These are phyloP conservation scores for Neodiprion fabricii DNA, from an alignment of 1,140 invertebrate genomes.

Conservation along the genomic window DNA sequence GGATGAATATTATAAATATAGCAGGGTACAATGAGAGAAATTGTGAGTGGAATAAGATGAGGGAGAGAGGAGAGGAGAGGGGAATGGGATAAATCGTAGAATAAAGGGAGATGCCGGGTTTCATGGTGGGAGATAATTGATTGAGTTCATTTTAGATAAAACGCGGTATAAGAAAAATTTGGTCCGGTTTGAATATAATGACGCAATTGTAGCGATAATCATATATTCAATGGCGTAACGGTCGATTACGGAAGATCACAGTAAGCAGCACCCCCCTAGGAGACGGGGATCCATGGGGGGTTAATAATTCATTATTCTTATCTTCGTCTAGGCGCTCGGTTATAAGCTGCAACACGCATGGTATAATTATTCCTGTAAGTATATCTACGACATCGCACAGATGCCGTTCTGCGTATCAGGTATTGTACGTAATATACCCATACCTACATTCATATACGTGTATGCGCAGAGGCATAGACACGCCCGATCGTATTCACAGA, in stretches of 20 bases:
- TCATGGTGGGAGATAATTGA: too few relatives aligned
- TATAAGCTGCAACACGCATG: too few relatives aligned
- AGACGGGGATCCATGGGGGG: constrained; percentile 13
- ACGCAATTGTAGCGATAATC: not conserved
- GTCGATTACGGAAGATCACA: not conserved
- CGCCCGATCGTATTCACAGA: constrained; percentile 8
- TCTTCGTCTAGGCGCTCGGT: constrained; percentile 15
- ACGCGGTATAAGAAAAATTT: too few relatives aligned
- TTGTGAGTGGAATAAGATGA: not conserved
- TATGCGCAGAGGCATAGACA: not conserved
- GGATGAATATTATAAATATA: constrained; percentile 1
- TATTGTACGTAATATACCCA: not conserved
- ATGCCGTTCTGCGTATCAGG: constrained; percentile 1
- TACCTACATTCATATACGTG: too few relatives aligned
- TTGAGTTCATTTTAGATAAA: too few relatives aligned
- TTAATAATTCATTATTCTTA: constrained; percentile 35
- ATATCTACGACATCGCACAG: constrained; percentile 8
- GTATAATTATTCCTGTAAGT: not conserved
- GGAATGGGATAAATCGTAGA: not conserved
- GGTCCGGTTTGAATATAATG: too few relatives aligned
- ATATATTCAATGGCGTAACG: not conserved
- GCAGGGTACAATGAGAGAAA: not conserved
- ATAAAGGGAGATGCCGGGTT: too few relatives aligned
- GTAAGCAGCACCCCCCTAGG: too few relatives aligned
- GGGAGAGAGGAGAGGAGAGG: constrained; percentile 13